Evolutionary conservation across 2,113 vertebrate species (phyloP).

Genomic region (Leucoraja erinaceus): DNA sequence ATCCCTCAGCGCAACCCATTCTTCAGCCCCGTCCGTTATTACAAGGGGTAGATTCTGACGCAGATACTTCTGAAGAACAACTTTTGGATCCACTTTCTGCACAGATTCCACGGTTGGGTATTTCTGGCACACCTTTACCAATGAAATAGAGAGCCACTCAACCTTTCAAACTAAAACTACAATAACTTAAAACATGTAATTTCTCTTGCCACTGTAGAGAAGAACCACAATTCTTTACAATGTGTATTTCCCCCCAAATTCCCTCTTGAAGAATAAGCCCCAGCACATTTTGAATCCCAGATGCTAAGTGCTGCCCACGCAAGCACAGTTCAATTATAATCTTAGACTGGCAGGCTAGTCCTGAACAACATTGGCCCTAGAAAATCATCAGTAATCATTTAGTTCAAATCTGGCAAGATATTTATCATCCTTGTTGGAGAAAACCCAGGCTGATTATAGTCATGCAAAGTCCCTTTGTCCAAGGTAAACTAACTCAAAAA

Average conservation of each 20-base stretch:
- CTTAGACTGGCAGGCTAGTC: neutral
- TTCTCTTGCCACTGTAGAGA: neutral
- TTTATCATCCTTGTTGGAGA: neutral
- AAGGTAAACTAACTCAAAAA: neutral
- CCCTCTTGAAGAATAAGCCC: neutral
- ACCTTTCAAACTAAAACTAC: neutral
- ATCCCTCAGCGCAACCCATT: neutral
- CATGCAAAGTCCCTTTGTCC: neutral
- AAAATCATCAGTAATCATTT: neutral
- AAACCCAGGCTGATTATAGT: neutral
- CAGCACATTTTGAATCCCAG: neutral
- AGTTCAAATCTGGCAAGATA: neutral
- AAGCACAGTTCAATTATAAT: neutral
- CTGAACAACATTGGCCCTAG: neutral
- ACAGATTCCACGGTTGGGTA: slow-evolving; percentile 19
- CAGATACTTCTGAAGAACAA: slow-evolving; percentile 27
- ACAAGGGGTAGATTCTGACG: slow-evolving; percentile 22
- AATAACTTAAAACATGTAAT: neutral
- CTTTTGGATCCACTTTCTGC: neutral
- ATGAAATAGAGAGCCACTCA: neutral
- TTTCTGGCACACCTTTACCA: neutral
- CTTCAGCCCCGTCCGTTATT: neutral
- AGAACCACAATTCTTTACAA: neutral
- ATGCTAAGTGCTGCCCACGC: neutral
- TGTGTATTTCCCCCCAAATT: neutral